Percentiles rank a stretch among this genome's conserved stretches.
phyloP scores from a whole-genome alignment of 2,888 invertebrate genomes.

The Ferrisia virgata region DNA sequence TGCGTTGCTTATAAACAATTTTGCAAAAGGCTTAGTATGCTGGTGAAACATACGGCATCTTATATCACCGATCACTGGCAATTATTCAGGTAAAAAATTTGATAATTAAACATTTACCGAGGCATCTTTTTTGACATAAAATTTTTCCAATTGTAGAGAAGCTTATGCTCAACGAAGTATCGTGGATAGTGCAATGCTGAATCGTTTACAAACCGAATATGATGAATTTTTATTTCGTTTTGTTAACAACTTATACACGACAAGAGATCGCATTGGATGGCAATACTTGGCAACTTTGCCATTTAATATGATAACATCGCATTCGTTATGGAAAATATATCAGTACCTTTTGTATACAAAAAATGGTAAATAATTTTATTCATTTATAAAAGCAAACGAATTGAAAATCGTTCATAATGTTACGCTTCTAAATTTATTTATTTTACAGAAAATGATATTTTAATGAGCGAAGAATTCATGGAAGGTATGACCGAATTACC shows the following conservation, averaged over 20 bases:
- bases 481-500: conserved; percentile 64
- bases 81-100: conserved; percentile 46
- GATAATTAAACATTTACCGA: no score
- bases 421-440: neutral
- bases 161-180: conserved; percentile 26
- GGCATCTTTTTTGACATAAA: neutral
- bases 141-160: conserved; percentile 23
- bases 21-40: conserved; percentile 65
- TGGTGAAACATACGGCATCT: conserved; percentile 68
- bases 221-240: conserved; percentile 70
- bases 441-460: conserved; percentile 28
- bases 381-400: conserved; percentile 29
- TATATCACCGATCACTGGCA: conserved; percentile 72
- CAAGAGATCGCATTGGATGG: conserved; percentile 72
- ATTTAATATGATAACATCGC: conserved; percentile 59
- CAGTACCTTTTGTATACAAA: conserved; percentile 46
- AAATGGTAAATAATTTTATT: conserved; percentile 43
- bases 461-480: conserved; percentile 57
- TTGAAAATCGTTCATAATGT: neutral
- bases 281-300: conserved; percentile 77
- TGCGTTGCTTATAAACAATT: conserved; percentile 66
- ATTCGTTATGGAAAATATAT: conserved; percentile 39
- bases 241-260: conserved; percentile 66
- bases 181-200: conserved; percentile 52
- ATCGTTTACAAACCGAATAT: conserved; percentile 67